These are phyloP conservation scores for Apomyelois bistriatella DNA, from an alignment of 2,888 invertebrate genomes.

Conservation along the genomic window DNA sequence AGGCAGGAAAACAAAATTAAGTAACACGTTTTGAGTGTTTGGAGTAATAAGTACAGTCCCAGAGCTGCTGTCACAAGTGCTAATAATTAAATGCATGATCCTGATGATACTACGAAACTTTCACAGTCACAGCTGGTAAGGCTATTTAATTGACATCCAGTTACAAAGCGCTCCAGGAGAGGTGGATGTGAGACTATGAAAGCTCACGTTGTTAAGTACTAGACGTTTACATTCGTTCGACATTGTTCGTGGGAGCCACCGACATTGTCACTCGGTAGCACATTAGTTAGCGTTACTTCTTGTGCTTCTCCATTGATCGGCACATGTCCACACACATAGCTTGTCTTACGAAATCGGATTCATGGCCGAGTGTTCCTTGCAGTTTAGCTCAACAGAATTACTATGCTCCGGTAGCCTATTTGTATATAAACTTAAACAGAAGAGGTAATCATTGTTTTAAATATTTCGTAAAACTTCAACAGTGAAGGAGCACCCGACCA, in stretches of 20 bases:
- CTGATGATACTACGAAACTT: slow-evolving; percentile 48
- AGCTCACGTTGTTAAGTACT: slow-evolving; percentile 62
- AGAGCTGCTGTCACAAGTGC: slow-evolving; percentile 53
- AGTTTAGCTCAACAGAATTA: background rate
- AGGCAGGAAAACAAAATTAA: slow-evolving; percentile 44
- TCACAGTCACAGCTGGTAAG: slow-evolving; percentile 61
- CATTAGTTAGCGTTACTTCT: slow-evolving; percentile 28
- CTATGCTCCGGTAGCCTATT: background rate
- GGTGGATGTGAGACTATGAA: slow-evolving; percentile 56
- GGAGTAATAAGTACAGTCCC: slow-evolving; percentile 56
- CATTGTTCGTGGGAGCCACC: slow-evolving; percentile 25
- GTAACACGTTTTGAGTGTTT: slow-evolving; percentile 57
- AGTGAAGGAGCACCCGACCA: slow-evolving; percentile 35
- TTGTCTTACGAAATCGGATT: slow-evolving; percentile 32
- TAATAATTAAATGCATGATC: slow-evolving; percentile 53
- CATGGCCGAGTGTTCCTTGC: slow-evolving; percentile 34
- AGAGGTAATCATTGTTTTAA: slow-evolving; percentile 20
- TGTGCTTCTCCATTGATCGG: slow-evolving; percentile 31
- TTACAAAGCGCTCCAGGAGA: slow-evolving; percentile 39
- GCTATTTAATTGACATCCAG: slow-evolving; percentile 72
- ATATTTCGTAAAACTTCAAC: slow-evolving; percentile 7
- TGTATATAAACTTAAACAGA: slow-evolving; percentile 18
- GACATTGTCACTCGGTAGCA: slow-evolving; percentile 18
- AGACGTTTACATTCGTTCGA: slow-evolving; percentile 45
- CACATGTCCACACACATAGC: slow-evolving; percentile 62